Conservation (phyloP, 30 jellyfish, hydroid and myxozoan genomes). For the Turritopsis dohrnii region DNA sequence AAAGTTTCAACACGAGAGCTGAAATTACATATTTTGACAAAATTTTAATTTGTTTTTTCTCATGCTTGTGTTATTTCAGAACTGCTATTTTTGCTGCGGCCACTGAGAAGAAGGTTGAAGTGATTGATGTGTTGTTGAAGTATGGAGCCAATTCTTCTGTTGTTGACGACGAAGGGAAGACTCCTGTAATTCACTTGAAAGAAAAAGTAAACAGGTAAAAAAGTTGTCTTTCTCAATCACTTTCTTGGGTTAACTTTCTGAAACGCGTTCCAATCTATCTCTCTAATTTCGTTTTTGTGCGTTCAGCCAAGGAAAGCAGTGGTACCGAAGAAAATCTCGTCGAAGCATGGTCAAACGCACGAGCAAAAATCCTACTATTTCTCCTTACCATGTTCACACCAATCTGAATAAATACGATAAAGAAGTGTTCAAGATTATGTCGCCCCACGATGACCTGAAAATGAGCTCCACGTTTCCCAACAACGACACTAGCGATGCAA, state of each 20-base stretch:
- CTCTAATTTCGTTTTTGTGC: no score
- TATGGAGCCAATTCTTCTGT: constrained; percentile 5
- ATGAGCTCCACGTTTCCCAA: not conserved
- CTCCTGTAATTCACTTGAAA: constrained; percentile 3
- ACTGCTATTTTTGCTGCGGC: constrained; percentile 6
- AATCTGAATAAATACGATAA: not conserved
- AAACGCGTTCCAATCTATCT: not conserved
- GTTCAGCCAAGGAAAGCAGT: not conserved
- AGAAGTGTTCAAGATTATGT: not conserved
- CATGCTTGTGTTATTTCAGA: not conserved
- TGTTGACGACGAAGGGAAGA: not conserved
- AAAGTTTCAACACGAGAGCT: no score
- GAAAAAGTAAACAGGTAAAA: not conserved
- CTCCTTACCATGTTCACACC: no score
- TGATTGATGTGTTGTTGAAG: not conserved
- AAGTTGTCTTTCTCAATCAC: not conserved
- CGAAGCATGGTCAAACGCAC: not conserved
- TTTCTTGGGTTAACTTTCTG: not conserved
- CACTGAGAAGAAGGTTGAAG: not conserved
- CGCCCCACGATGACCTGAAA: not conserved
- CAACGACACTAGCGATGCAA: not conserved
- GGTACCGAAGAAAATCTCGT: not conserved
- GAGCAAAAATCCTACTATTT: not conserved
- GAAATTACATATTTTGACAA: not conserved
- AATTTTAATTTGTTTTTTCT: no score